A percentile compares a stretch with the other conserved stretches of the same genome.
Evolutionary conservation across 2,888 invertebrate genomes (phyloP).

Genomic region (Pachymerium ferrugineum): DNA sequence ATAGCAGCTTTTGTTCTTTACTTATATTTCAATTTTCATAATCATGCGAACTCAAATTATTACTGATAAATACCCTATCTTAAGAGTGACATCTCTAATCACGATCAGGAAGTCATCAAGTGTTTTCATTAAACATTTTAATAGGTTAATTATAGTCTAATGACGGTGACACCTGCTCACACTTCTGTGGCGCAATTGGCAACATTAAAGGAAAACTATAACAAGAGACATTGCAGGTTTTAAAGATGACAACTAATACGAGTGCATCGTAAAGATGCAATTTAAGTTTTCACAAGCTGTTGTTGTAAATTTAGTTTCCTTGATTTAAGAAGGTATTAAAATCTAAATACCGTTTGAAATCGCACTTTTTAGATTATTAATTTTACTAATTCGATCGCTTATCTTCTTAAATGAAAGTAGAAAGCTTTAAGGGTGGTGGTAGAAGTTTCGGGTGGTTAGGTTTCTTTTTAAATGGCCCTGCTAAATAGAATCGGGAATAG

Average conservation of each 20-base stretch:
- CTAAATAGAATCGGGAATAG: background rate
- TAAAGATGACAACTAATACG: slow-evolving; percentile 19
- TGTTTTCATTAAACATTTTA: slow-evolving; percentile 27
- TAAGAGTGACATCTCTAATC: slow-evolving; percentile 16
- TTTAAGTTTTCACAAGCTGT: slow-evolving; percentile 9
- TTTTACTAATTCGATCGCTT: too few species aligned
- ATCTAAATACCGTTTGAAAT: too few species aligned
- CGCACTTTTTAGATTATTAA: too few species aligned
- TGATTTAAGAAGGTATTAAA: background rate
- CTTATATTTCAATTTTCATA: background rate
- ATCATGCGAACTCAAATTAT: background rate
- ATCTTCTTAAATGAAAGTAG: too few species aligned
- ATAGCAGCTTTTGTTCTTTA: background rate
- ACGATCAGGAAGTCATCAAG: slow-evolving; percentile 27
- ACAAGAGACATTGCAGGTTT: slow-evolving; percentile 20
- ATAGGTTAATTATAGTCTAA: slow-evolving; percentile 27
- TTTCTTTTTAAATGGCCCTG: background rate
- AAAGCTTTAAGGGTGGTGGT: too few species aligned
- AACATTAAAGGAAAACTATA: slow-evolving; percentile 25
- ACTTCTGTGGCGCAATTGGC: slow-evolving; percentile 19
- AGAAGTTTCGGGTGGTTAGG: background rate
- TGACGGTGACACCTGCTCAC: slow-evolving; percentile 25
- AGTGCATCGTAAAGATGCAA: background rate
- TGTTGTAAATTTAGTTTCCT: background rate
- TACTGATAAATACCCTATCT: background rate